A percentile compares a stretch with the other conserved stretches of the same genome.
These are phyloP conservation scores for Brevimyrus niger DNA, from an alignment of 2,113 vertebrate species.

Conservation along the genomic window DNA sequence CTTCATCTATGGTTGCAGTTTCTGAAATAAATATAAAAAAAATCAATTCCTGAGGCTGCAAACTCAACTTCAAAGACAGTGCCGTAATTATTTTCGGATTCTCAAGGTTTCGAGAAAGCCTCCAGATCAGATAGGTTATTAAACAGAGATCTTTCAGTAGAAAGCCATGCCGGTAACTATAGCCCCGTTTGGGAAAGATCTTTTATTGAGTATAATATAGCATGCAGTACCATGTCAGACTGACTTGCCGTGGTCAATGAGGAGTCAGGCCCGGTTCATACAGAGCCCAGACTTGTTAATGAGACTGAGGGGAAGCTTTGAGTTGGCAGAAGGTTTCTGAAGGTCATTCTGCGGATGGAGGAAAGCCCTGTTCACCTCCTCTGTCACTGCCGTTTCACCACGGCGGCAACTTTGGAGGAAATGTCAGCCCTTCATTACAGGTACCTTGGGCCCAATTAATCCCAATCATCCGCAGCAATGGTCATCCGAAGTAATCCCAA, in stretches of 20 bases:
- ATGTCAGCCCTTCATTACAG: background rate
- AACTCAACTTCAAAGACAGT: constrained; percentile 27
- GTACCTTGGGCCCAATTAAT: constrained; percentile 5
- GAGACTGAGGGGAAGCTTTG: background rate
- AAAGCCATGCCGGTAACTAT: constrained; percentile 47
- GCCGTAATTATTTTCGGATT: constrained; percentile 33
- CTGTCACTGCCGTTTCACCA: background rate
- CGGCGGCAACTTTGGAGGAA: background rate
- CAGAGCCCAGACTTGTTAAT: background rate
- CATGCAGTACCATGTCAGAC: constrained; percentile 37
- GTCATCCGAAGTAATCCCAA: background rate
- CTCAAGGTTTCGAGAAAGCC: background rate
- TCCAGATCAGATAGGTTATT: constrained; percentile 44
- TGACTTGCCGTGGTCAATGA: constrained; percentile 17
- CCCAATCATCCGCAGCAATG: background rate
- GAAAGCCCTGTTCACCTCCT: background rate
- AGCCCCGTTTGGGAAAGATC: constrained; percentile 51
- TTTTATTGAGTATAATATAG: constrained; percentile 49
- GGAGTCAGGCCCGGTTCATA: constrained; percentile 1
- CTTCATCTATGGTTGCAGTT: background rate
- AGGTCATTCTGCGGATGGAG: background rate
- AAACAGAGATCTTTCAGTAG: constrained; percentile 48
- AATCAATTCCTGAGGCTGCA: constrained; percentile 22
- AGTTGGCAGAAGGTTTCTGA: background rate
- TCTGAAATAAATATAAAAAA: constrained; percentile 29